A percentile compares a stretch with the other conserved stretches of the same genome.
These are phyloP conservation scores for Onychostruthus taczanowskii DNA, from an alignment of 2,113 vertebrate genomes.

Conservation along the genomic window DNA sequence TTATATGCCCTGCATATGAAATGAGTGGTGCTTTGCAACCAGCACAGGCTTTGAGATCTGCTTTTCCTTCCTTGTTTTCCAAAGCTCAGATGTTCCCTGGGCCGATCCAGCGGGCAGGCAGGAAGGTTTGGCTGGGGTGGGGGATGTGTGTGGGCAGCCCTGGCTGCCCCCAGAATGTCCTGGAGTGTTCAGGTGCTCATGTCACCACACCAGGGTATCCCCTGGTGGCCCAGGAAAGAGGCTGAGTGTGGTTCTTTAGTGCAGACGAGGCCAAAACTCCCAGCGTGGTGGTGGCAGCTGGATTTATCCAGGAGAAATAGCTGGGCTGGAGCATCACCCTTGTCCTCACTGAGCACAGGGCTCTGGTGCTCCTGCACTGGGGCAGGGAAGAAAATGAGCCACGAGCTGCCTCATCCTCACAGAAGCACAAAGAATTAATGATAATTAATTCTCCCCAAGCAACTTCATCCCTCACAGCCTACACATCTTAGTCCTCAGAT, in stretches of 20 bases:
- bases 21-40: rapidly evolving
- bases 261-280: neutral
- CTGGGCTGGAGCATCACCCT: neutral
- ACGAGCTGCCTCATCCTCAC: rapidly evolving
- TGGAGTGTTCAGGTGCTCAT: rapidly evolving
- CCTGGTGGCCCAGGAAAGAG: neutral
- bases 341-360: rapidly evolving
- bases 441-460: neutral
- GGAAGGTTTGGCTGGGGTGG: neutral
- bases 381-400: neutral
- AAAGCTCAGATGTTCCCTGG: neutral
- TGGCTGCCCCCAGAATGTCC: neutral
- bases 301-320: neutral
- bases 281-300: rapidly evolving
- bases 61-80: neutral
- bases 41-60: rapidly evolving
- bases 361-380: rapidly evolving
- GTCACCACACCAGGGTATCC: rapidly evolving
- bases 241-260: neutral
- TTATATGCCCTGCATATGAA: rapidly evolving
- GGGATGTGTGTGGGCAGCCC: neutral
- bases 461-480: neutral
- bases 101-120: rapidly evolving
- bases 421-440: neutral
- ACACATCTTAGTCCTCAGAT: neutral